Base-by-base conservation (phyloP, 64 coral and sea anemone species). In the Orbicella faveolata region DNA sequence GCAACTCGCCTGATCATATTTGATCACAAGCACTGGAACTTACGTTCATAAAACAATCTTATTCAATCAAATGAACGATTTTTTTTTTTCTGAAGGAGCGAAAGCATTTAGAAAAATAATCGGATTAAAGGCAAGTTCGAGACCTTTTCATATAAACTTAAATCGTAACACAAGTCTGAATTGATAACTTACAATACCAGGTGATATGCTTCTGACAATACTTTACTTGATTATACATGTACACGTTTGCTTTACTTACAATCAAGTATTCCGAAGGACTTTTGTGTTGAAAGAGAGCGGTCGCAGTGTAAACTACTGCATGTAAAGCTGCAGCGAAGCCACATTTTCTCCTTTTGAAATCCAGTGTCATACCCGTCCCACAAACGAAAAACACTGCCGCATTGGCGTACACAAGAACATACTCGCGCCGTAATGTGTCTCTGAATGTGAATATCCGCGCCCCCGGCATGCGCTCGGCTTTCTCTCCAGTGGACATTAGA, bases 301-400 rank as follows among this genome's bases (percentile, higher is more conserved):
- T 37, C 53, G 76, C 55, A 52, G 95, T 79, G 2, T 62, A 75
- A n/a, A 36, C 61, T 37, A 89, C 66, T 39, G 83, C 84, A 75
- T 99, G 97, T 57, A 99, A 61, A 74, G 89, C 89, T 53, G 97
- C 88, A 74, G 70, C 79, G 67, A 99, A 81, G 9, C 94, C 97
- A 74, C 65, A 95, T 52, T 84, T 84, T 52, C 94, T 93, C 89
- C 94, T 87, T 30, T 87, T 93, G 23, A 95, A 73, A 89, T 99
- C 91, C 79, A 99, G 44, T 9, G 94, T 94, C 97, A 99, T 99
- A 52, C 94, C 97, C n/a, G 94, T 95, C 21, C 90, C 97, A 93
- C 97, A 99, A 48, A 96, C 19, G 73, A 99, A 99, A 61, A 89
- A 99, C 12, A 99, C 72, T 9, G 89, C 67, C 4, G 93, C 94